Evolutionary conservation across 1,140 invertebrate genomes (phyloP).

Genomic region (Tetranychus cinnabarinus): DNA sequence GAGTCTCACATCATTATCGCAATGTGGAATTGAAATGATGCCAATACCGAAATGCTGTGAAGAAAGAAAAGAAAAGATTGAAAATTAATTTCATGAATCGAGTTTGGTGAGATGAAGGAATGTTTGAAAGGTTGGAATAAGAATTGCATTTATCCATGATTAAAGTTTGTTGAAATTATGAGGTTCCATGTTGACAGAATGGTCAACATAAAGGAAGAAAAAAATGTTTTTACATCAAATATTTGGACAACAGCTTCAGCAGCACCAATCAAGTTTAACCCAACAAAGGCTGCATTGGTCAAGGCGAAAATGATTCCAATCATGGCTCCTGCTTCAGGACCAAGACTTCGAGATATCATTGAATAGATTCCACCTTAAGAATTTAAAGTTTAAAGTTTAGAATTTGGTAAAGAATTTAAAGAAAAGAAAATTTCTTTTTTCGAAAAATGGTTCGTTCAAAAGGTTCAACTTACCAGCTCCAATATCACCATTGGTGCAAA

Average conservation of each 20-base stretch:
- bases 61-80: not conserved
- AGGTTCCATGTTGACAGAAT: too few species aligned
- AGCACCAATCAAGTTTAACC: slow-evolving; percentile 31
- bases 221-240: not conserved
- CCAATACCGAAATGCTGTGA: not conserved
- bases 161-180: too few species aligned
- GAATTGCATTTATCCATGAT: not conserved
- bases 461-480: slow-evolving; percentile 1
- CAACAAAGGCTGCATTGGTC: slow-evolving; percentile 33
- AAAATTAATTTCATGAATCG: not conserved
- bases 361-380: slow-evolving; percentile 27
- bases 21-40: not conserved
- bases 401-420: not conserved
- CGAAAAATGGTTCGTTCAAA: not conserved
- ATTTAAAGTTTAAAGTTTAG: not conserved
- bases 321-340: slow-evolving; percentile 37
- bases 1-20: slow-evolving; percentile 7
- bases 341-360: slow-evolving; percentile 34
- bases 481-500: slow-evolving; percentile 7
- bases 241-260: slow-evolving; percentile 4
- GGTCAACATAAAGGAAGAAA: not conserved
- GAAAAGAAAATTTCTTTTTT: not conserved
- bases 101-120: not conserved
- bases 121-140: not conserved
- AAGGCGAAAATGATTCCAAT: slow-evolving; percentile 36